phyloP scores from a whole-genome alignment of 2,797 vertebrate genomes.

The Gymnopithys bicolor region DNA sequence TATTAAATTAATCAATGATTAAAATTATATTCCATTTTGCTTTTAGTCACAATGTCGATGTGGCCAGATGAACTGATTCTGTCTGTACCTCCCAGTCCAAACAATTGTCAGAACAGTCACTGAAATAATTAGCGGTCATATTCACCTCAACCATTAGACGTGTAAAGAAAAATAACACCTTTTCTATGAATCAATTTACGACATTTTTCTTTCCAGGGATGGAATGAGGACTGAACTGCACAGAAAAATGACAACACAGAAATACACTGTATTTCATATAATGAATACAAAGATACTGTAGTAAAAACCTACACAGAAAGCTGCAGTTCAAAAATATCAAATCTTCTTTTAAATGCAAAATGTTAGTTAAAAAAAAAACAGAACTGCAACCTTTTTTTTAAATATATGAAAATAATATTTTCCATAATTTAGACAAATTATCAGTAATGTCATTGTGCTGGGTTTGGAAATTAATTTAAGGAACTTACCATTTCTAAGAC shows the following conservation, averaged over 20 bases:
- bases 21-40: not conserved
- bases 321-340: not conserved
- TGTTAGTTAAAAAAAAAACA: not conserved
- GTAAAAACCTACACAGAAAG: not conserved
- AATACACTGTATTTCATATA: not conserved
- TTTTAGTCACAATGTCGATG: not conserved
- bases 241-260: not conserved
- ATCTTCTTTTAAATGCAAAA: not conserved
- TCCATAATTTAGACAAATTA: not conserved
- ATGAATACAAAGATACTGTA: not conserved
- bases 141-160: not conserved
- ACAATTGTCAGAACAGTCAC: not conserved
- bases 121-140: not conserved
- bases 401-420: not conserved
- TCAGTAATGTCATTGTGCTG: not conserved
- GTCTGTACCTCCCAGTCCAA: not conserved
- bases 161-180: not conserved
- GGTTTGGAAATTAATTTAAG: slow-evolving; percentile 33
- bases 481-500: slow-evolving; percentile 89
- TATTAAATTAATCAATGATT: not conserved
- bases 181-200: not conserved
- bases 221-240: not conserved
- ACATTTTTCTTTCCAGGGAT: not conserved
- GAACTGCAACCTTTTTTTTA: not conserved
- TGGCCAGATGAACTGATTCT: not conserved